A percentile compares a stretch with the other conserved stretches of the same genome.
phyloP scores from a whole-genome alignment of 2,797 vertebrate species.

The Oceanodroma leucorhoa region DNA sequence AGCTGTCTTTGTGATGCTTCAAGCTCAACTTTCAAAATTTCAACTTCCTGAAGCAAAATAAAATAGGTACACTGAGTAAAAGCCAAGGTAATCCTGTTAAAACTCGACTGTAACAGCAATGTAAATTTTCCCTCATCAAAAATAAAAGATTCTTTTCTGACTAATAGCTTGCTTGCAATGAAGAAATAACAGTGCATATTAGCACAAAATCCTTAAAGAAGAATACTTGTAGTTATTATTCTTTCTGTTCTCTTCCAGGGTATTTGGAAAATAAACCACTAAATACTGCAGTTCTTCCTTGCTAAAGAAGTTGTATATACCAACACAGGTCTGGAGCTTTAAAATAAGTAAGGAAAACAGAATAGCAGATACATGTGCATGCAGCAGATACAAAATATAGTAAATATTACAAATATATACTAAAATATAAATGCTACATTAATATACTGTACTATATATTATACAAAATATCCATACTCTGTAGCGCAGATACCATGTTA shows the following conservation, averaged over 20 bases:
- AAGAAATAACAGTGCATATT: not conserved
- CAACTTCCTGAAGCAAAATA: slow-evolving; percentile 78
- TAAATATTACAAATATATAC: not conserved
- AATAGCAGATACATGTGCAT: not conserved
- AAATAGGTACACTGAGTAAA: not conserved
- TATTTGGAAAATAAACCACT: not conserved
- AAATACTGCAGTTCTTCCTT: not conserved
- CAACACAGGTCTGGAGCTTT: not conserved
- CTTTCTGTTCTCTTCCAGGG: not conserved
- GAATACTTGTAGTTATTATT: not conserved
- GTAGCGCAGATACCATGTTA: rapidly evolving
- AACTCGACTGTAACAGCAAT: not conserved
- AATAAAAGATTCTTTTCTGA: not conserved
- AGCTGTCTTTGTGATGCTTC: slow-evolving; percentile 88
- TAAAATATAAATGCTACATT: not conserved
- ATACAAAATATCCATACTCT: not conserved
- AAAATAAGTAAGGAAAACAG: not conserved
- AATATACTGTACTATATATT: not conserved
- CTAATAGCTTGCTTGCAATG: not conserved
- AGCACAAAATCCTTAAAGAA: not conserved
- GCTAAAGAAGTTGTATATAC: not conserved
- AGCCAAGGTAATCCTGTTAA: not conserved
- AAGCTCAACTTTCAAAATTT: slow-evolving; percentile 85
- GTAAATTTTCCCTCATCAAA: not conserved
- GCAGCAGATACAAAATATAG: not conserved